Evolutionary conservation across 2,888 invertebrate species (phyloP).

Genomic region (Anorthoa munda): DNA sequence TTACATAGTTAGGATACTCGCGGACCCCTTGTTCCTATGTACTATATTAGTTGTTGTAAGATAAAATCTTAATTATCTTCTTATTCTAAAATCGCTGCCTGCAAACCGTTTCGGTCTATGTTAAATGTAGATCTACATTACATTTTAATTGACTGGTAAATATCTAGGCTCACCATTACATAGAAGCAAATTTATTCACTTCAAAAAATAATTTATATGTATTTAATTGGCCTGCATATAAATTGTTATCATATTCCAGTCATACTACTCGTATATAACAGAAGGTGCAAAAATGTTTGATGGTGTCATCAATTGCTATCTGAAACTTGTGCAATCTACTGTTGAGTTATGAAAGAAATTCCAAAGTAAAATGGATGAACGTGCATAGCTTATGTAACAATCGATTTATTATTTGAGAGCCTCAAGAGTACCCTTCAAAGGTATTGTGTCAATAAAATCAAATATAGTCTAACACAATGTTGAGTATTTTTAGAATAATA

Average conservation of each 20-base stretch:
- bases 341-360: not conserved
- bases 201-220: not conserved
- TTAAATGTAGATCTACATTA: conserved; percentile 9
- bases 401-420: conserved; percentile 3
- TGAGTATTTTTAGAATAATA: conserved; percentile 68
- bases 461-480: conserved; percentile 41
- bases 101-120: not conserved
- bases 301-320: not conserved
- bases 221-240: not conserved
- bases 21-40: conserved; percentile 10
- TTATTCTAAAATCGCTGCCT: conserved; percentile 28
- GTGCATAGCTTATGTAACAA: not conserved
- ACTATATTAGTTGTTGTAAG: conserved; percentile 26
- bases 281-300: not conserved
- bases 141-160: conserved; percentile 48
- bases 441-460: conserved; percentile 21
- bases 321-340: not conserved
- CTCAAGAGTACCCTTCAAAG: conserved; percentile 1
- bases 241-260: conserved; percentile 1
- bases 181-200: conserved; percentile 12
- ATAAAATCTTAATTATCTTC: conserved; percentile 2
- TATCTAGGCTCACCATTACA: conserved; percentile 17
- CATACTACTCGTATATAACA: conserved; percentile 1
- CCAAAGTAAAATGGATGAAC: conserved; percentile 9
- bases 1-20: not conserved